Percentiles rank a stretch among this genome's conserved stretches.
Conservation (phyloP, 2,113 vertebrate species). For the Lasiurus cinereus region DNA sequence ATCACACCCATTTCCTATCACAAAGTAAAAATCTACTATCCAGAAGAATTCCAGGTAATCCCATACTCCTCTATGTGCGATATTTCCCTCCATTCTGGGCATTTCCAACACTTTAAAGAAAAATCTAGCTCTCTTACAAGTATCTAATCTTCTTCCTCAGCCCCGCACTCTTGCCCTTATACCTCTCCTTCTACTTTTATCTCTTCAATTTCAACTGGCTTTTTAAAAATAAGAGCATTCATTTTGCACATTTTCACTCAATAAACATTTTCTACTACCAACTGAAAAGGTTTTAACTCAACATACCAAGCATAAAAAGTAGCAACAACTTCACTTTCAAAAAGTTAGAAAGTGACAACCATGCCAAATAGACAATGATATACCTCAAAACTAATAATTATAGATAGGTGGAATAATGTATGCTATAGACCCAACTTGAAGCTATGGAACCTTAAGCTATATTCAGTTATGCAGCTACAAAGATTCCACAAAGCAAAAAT, state of each 20-base stretch:
- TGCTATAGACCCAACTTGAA: neutral
- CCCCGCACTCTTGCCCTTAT: neutral
- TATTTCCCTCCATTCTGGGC: neutral
- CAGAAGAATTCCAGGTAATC: neutral
- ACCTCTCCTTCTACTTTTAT: neutral
- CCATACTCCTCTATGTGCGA: neutral
- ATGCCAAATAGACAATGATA: conserved; percentile 6
- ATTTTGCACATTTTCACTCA: conserved; percentile 8
- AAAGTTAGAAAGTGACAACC: neutral
- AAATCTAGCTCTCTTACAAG: neutral
- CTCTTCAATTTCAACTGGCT: neutral
- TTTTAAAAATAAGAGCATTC: neutral
- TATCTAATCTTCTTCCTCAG: neutral
- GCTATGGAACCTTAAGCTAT: neutral
- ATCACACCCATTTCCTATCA: neutral
- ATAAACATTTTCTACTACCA: neutral
- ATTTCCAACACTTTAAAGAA: neutral
- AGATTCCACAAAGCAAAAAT: neutral
- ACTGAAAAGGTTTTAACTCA: conserved; percentile 30
- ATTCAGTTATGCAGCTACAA: neutral
- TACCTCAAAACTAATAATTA: neutral
- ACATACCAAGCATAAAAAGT: conserved; percentile 23
- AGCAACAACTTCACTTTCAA: conserved; percentile 12
- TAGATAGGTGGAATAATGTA: neutral
- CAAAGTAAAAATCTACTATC: neutral